Evolutionary conservation across 30 jellyfish, hydroid and myxozoan genomes (phyloP).

Genomic region (Hydra vulgaris): DNA sequence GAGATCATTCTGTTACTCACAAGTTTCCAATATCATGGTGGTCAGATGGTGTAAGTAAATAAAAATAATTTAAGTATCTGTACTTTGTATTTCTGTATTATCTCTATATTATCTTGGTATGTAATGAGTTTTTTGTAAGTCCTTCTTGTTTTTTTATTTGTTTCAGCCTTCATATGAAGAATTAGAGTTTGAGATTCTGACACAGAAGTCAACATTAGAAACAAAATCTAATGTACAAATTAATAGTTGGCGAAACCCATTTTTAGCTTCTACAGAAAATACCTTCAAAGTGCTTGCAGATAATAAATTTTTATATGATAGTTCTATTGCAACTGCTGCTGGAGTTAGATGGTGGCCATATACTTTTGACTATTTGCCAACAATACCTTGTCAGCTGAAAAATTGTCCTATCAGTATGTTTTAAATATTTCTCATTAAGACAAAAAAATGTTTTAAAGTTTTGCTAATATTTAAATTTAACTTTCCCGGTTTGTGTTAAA

Average conservation of each 20-base stretch:
- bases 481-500: too few relatives aligned
- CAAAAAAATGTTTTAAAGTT: too few relatives aligned
- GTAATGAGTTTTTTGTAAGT: too few relatives aligned
- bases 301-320: constrained; percentile 18
- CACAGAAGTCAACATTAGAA: constrained; percentile 1
- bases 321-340: constrained; percentile 44
- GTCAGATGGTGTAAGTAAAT: neutral
- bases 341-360: constrained; percentile 61
- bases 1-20: constrained; percentile 56
- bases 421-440: neutral
- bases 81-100: too few relatives aligned
- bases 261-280: constrained; percentile 47
- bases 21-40: neutral
- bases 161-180: constrained; percentile 28
- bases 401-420: constrained; percentile 39
- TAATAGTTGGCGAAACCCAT: constrained; percentile 67
- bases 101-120: too few relatives aligned
- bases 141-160: neutral
- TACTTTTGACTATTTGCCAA: constrained; percentile 43
- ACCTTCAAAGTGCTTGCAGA: constrained; percentile 34
- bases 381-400: constrained; percentile 38
- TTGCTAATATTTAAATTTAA: too few relatives aligned
- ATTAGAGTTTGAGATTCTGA: neutral
- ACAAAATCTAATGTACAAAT: neutral
- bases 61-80: too few relatives aligned